Conservation (phyloP, 2,113 vertebrate species). For the Mustela lutreola region DNA sequence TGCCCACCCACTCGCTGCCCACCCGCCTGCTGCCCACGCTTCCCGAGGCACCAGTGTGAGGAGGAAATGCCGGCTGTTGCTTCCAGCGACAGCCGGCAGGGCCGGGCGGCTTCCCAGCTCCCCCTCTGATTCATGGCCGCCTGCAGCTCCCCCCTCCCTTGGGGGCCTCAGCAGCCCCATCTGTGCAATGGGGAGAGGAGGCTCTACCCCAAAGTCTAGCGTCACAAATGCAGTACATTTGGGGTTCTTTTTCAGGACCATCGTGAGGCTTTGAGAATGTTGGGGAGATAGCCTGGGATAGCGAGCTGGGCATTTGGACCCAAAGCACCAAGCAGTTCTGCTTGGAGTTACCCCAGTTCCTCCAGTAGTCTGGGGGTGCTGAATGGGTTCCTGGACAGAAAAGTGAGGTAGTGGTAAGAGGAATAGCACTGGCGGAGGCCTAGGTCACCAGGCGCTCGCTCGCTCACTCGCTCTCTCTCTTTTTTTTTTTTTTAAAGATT, state of each 20-base stretch:
- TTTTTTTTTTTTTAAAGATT: no score
- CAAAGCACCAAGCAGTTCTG: not conserved
- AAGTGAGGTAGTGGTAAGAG: not conserved
- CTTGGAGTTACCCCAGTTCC: not conserved
- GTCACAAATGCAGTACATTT: not conserved
- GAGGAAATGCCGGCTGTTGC: slow-evolving; percentile 82
- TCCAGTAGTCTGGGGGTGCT: not conserved
- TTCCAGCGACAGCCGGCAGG: slow-evolving; percentile 83
- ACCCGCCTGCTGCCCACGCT: slow-evolving; percentile 79
- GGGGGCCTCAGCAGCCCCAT: slow-evolving; percentile 84
- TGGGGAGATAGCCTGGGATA: not conserved
- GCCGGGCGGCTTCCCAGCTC: slow-evolving; percentile 84
- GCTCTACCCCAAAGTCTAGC: not conserved
- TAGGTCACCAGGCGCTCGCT: not conserved
- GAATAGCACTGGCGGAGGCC: not conserved
- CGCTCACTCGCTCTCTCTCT: no score
- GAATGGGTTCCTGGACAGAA: not conserved
- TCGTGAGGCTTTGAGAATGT: not conserved
- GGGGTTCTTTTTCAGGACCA: not conserved
- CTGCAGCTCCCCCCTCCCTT: slow-evolving; percentile 73
- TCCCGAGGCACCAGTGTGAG: slow-evolving; percentile 79
- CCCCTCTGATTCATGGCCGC: slow-evolving; percentile 82
- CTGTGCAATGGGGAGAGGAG: slow-evolving; percentile 84
- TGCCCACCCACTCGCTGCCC: slow-evolving; percentile 72
- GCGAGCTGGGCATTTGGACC: not conserved